These are phyloP conservation scores for Steinernema khuongi DNA, from an alignment of 1,140 invertebrate genomes.

Conservation along the genomic window DNA sequence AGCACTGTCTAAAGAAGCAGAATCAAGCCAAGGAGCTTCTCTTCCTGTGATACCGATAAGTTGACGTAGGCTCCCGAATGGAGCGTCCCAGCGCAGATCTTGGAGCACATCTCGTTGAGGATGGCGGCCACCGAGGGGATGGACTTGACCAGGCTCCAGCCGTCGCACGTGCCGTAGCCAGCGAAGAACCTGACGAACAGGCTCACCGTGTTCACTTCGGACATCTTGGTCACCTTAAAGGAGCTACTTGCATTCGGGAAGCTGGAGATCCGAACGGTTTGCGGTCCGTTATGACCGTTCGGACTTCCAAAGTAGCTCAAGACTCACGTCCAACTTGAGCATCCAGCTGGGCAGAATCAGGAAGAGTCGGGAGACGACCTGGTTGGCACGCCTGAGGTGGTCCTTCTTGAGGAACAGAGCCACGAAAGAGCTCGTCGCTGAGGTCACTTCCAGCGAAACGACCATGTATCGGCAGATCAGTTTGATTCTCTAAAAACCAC, in stretches of 20 bases:
- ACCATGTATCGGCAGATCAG: slow-evolving; percentile 29
- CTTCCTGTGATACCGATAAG: not conserved
- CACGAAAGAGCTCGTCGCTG: slow-evolving; percentile 26
- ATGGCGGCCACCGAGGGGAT: slow-evolving; percentile 26
- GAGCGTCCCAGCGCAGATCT: slow-evolving; percentile 24
- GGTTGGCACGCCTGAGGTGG: slow-evolving; percentile 20
- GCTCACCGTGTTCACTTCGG: slow-evolving; percentile 30
- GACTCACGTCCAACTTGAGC: slow-evolving; percentile 20
- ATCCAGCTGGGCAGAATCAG: slow-evolving; percentile 17
- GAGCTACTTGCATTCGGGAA: not conserved
- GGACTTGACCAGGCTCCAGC: slow-evolving; percentile 27
- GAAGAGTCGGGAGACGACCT: slow-evolving; percentile 25
- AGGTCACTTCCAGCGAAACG: slow-evolving; percentile 23
- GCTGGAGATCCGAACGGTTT: no score
- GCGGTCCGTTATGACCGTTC: no score
- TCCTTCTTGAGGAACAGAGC: slow-evolving; percentile 27
- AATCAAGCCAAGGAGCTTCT: slow-evolving; percentile 24
- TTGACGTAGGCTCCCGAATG: not conserved
- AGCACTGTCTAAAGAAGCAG: slow-evolving; percentile 16
- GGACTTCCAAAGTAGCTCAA: not conserved
- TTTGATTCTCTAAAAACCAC: slow-evolving; percentile 23
- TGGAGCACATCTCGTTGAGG: slow-evolving; percentile 32
- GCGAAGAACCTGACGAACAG: slow-evolving; percentile 31
- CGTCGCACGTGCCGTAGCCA: slow-evolving; percentile 27
- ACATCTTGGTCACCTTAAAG: slow-evolving; percentile 26